phyloP scores from a whole-genome alignment of 2,888 invertebrate species.

The Cataglyphis rosenhaueri region DNA sequence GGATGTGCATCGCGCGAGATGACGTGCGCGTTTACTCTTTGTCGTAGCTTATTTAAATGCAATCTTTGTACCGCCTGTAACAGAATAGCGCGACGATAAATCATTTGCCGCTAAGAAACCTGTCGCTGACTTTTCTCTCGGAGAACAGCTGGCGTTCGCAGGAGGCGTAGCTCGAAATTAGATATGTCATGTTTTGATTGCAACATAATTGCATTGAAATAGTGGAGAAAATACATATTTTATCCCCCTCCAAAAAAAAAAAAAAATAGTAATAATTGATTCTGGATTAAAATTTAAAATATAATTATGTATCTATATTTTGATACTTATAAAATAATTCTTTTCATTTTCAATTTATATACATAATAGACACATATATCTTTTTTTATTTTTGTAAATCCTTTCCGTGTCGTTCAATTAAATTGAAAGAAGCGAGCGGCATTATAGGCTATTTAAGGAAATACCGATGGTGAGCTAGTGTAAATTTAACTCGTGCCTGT shows the following conservation, averaged over 20 bases:
- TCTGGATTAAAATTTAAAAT: neutral
- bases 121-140: neutral
- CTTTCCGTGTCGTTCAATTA: neutral
- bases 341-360: neutral
- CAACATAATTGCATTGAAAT: slow-evolving; percentile 1
- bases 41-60: slow-evolving; percentile 37
- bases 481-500: slow-evolving; percentile 26
- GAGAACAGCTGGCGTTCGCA: slow-evolving; percentile 30
- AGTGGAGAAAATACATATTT: neutral
- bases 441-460: slow-evolving; percentile 20
- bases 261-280: neutral
- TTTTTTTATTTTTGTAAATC: neutral
- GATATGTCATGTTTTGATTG: slow-evolving; percentile 1
- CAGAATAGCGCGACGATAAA: slow-evolving; percentile 6
- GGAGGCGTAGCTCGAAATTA: neutral
- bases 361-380: neutral
- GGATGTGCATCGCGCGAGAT: slow-evolving; percentile 7
- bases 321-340: slow-evolving; percentile 2
- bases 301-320: neutral
- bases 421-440: neutral
- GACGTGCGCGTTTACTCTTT: slow-evolving; percentile 17
- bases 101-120: slow-evolving; percentile 27
- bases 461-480: neutral
- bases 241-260: neutral
- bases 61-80: slow-evolving; percentile 13